Evolutionary conservation across 2,888 invertebrate genomes (phyloP).

Genomic region (Metallyticus violacea): DNA sequence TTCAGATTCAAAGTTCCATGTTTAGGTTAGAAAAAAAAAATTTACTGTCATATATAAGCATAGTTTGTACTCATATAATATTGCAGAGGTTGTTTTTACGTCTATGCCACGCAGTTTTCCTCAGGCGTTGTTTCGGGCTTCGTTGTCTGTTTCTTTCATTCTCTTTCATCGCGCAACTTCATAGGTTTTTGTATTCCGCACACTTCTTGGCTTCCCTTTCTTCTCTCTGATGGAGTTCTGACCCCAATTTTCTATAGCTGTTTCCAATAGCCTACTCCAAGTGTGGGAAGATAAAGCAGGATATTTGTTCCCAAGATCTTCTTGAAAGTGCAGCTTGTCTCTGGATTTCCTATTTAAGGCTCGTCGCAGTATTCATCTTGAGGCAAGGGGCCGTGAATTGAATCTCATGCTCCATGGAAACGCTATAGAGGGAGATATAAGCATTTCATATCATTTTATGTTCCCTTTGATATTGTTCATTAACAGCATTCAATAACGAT

Average conservation of each 20-base stretch:
- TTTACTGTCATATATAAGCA: too few species aligned
- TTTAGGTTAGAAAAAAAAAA: too few species aligned
- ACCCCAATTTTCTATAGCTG: background rate
- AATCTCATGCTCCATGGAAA: background rate
- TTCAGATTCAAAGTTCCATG: too few species aligned
- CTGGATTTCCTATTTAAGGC: background rate
- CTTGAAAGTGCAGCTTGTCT: background rate
- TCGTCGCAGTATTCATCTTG: too few species aligned
- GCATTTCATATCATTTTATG: too few species aligned
- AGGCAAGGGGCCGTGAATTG: background rate
- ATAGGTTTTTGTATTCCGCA: too few species aligned
- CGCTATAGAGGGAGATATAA: background rate
- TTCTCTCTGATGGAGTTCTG: background rate
- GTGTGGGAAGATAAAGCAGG: background rate
- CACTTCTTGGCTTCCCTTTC: too few species aligned
- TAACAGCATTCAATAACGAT: too few species aligned
- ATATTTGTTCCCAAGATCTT: background rate
- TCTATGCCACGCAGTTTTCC: background rate
- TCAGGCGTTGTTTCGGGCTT: background rate
- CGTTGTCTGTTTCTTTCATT: background rate
- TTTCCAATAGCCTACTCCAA: background rate
- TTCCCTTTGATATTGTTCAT: too few species aligned
- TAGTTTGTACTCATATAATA: too few species aligned
- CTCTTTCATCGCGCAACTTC: too few species aligned
- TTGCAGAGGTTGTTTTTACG: background rate